Base-by-base conservation (phyloP, 2,113 vertebrate species). In the Synodontis membranacea region DNA sequence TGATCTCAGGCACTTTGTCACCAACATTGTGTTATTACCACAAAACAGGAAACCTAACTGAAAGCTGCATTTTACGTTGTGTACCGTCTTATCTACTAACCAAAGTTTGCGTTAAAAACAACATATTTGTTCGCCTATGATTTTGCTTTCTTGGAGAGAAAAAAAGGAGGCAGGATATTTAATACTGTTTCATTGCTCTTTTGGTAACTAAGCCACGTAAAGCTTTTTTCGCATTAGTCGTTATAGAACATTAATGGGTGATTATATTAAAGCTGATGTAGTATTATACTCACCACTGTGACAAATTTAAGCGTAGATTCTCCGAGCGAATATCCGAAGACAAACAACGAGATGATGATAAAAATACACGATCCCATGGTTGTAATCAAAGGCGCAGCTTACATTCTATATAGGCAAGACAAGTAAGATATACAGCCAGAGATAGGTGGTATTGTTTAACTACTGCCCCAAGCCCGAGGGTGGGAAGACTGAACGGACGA, bases 241-340 rank as follows among this genome's bases (percentile, higher is more conserved):
- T 72, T 39, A 72, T 46, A 58, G 37, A 42, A 82, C 3, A 82
- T 46, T 9, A 68, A 9, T 31, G 31, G 11, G 15, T 78, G 28
- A 79, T 23, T 50, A 52, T 50, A n/a, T n/a, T n/a, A 78, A 21
- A 52, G 76, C 39, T 52, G 31, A 21, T 19, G 70, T 31, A 37
- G 25, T 8, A 52, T 46, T 31, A 48, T 58, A 90, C 89, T 90
- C 54, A 90, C 89, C 42, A 89, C 34, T 34, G 88, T 90, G 50
- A 89, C 88, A 44, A 87, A 82, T 80, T 70, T 87, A 1, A 90
- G 84, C 10, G 58, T 80, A 23, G 34, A 84, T 80, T 87, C 84
- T 86, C 66, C 89, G 64, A 8, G 48, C 46, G 88, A 80, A n/a
- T 52, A 25, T 56, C 80, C 82, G 54, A 86, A 86, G 15, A 34